Conservation (phyloP, 1,140 invertebrate species). For the Micrasema longulum region DNA sequence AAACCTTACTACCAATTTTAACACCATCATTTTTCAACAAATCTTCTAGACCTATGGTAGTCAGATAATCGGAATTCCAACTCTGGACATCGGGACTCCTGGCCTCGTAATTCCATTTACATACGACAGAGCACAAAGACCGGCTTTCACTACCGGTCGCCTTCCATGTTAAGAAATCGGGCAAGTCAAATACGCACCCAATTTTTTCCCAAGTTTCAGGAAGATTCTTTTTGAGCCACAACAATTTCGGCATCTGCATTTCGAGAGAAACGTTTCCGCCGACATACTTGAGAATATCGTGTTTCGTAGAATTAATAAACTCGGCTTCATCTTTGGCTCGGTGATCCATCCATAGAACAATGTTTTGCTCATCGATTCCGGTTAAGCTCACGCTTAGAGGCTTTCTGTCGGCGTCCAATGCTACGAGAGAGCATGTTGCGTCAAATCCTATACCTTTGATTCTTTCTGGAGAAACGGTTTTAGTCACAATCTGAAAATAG, state of each 20-base stretch:
- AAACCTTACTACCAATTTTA: slow-evolving; percentile 81
- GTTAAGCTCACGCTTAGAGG: slow-evolving; percentile 82
- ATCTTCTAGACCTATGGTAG: slow-evolving; percentile 81
- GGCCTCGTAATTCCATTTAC: slow-evolving; percentile 94
- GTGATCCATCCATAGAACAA: slow-evolving; percentile 98
- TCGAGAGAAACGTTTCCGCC: slow-evolving; percentile 94
- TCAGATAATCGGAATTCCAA: slow-evolving; percentile 86
- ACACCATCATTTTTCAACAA: slow-evolving; percentile 76
- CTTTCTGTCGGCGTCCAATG: slow-evolving; percentile 76
- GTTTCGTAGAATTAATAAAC: slow-evolving; percentile 82
- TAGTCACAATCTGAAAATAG: slow-evolving; percentile 43
- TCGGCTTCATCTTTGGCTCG: slow-evolving; percentile 85
- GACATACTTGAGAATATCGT: slow-evolving; percentile 85
- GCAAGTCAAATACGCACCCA: slow-evolving; percentile 89
- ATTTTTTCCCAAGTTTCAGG: slow-evolving; percentile 74
- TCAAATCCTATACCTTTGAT: slow-evolving; percentile 93
- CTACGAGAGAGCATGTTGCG: slow-evolving; percentile 95
- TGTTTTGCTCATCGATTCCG: slow-evolving; percentile 81
- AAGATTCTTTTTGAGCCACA: slow-evolving; percentile 92
- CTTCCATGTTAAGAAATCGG: slow-evolving; percentile 95
- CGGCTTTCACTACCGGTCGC: slow-evolving; percentile 83
- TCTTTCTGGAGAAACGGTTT: slow-evolving; percentile 54
- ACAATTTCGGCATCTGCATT: slow-evolving; percentile 95
- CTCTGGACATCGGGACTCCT: slow-evolving; percentile 66
- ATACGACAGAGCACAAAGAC: slow-evolving; percentile 91